These are phyloP conservation scores for Platycnemis pennipes DNA, from an alignment of 2,888 invertebrate genomes.

Conservation along the genomic window DNA sequence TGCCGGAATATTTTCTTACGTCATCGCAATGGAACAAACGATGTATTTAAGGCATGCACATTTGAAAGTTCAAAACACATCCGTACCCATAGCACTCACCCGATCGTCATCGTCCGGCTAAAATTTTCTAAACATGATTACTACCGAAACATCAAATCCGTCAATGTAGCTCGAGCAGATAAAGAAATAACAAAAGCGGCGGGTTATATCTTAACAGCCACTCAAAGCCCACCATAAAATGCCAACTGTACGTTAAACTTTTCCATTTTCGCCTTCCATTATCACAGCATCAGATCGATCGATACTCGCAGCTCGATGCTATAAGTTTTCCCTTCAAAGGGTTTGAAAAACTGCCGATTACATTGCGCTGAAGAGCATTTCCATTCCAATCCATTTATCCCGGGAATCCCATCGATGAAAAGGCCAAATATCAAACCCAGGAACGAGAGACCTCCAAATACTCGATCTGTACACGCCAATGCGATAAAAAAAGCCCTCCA, in stretches of 20 bases:
- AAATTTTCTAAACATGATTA: no score
- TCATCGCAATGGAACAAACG: no score
- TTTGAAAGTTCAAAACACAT: no score
- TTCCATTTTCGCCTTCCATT: background rate
- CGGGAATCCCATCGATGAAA: background rate
- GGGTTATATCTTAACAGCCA: no score
- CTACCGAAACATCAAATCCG: no score
- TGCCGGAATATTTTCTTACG: no score
- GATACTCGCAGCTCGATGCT: background rate
- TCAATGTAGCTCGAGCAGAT: no score
- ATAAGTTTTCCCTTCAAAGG: background rate
- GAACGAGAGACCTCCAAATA: background rate
- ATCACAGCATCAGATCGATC: background rate
- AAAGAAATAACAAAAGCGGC: no score
- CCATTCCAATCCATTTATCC: background rate
- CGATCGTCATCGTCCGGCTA: no score
- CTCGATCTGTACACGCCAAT: background rate
- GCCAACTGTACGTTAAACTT: background rate
- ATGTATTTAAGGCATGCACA: no score
- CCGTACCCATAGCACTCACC: no score
- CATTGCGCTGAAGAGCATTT: background rate
- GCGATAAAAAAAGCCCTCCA: background rate
- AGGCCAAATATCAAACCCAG: background rate
- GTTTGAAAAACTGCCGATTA: background rate
- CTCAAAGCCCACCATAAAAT: no score